Base-by-base conservation (phyloP, 2,797 vertebrate species). In the Caiman crocodilus region DNA sequence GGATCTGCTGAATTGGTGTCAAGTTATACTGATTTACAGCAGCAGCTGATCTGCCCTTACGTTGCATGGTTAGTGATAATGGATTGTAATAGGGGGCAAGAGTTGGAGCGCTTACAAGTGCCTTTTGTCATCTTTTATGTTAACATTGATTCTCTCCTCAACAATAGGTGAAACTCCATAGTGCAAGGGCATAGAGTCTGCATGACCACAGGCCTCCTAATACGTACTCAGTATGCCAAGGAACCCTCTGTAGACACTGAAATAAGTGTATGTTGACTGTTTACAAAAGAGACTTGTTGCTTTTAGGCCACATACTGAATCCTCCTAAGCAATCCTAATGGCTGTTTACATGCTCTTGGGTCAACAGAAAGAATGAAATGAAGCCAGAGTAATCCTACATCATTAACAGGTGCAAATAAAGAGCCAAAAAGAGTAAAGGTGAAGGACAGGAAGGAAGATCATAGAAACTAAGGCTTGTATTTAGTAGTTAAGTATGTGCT, bases 31-130 rank as follows among this genome's bases (percentile, higher is more conserved):
- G 14, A 42, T 6, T 71, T 42, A 71, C n/a, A 23, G 73, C 50
- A 64, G 2, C 14, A n/a, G 4, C 9, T 56, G 4, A 7, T 61
- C 2, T 56, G 11, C 6, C 1, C 64, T 42, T 55, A 4, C 2
- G 13, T 26, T 42, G 32, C 25, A 42, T 16, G 3, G 14, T 23
- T 63, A 58, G 71, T 14, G 56, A 25, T n/a, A 81, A 10, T 4
- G 9, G 20, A 60, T 84, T 67, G 15, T 28, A 59, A 65, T 3
- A 67, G 25, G 30, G 9, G n/a, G 58, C 4, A 28, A 18, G 79
- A 83, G 18, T 3, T 8, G 11, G 0, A 50, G 0, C 55, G 50
- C 32, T 76, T 74, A 20, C 32, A 89, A 7, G 4, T 7, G 2
- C 5, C 3, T 20, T 59, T 79, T 20, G 64, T 50, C 42, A 12